Conservation (phyloP, 2,113 vertebrate species). For the Tetrax tetrax region DNA sequence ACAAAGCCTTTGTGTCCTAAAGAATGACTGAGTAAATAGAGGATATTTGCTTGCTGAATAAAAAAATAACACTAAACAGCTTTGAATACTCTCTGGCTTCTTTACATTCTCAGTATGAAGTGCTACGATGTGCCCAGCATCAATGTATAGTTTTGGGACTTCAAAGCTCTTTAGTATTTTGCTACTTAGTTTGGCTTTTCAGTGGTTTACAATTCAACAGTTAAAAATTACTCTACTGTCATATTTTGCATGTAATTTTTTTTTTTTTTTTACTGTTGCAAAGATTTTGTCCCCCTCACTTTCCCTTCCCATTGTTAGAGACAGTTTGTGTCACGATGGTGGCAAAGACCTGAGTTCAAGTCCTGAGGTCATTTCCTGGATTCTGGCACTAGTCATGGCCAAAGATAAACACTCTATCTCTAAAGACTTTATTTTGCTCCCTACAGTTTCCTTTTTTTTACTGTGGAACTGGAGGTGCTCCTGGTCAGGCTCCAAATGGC, state of each 20-base stretch:
- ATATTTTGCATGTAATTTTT: not conserved
- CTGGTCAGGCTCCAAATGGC: not conserved
- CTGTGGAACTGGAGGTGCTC: not conserved
- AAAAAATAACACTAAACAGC: not conserved
- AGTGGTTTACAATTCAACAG: not conserved
- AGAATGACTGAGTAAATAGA: slow-evolving; percentile 15
- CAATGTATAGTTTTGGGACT: not conserved
- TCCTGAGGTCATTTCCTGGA: not conserved
- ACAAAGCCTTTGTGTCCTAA: slow-evolving; percentile 41
- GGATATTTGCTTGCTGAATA: slow-evolving; percentile 15
- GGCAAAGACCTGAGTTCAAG: not conserved
- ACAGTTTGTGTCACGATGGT: not conserved
- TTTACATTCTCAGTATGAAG: not conserved
- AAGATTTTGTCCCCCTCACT: not conserved
- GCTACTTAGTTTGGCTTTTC: not conserved
- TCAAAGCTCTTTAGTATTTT: not conserved
- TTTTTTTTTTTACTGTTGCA: not conserved
- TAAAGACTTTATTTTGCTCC: not conserved
- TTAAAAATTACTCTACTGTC: not conserved
- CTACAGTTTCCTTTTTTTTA: not conserved
- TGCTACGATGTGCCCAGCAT: not conserved
- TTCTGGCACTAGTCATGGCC: not conserved
- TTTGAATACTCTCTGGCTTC: not conserved
- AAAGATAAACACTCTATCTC: not conserved
- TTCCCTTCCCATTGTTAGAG: not conserved